Conservation (phyloP, 2,888 invertebrate genomes). For the Suillia variegata region DNA sequence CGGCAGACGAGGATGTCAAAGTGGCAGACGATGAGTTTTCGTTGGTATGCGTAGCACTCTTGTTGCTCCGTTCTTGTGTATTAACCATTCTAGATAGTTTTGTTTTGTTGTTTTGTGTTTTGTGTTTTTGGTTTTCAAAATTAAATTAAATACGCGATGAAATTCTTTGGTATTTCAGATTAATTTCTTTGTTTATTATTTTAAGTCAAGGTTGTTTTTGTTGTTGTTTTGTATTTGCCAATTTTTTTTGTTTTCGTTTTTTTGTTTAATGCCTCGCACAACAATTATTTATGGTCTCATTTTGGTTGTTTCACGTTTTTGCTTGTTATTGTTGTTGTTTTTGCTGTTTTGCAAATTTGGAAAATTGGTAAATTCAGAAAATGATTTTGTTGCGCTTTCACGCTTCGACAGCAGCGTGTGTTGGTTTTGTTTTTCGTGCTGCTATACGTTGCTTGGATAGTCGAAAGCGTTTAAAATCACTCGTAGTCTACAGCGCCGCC, state of each 20-base stretch:
- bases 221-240: not conserved
- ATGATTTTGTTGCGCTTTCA: not conserved
- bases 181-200: too few species aligned
- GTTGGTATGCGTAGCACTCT: slow-evolving; percentile 34
- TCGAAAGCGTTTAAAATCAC: too few species aligned
- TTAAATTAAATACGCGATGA: not conserved
- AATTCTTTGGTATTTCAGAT: not conserved
- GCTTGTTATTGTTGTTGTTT: too few species aligned
- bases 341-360: not conserved
- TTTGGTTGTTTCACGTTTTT: too few species aligned
- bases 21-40: slow-evolving; percentile 21
- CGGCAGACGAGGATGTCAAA: slow-evolving; percentile 18
- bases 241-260: not conserved
- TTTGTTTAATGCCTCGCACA: not conserved
- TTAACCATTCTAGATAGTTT: slow-evolving; percentile 34
- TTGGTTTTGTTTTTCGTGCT: too few species aligned
- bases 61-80: slow-evolving; percentile 31
- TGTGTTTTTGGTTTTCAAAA: not conserved
- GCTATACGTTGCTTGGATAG: too few species aligned
- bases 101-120: not conserved
- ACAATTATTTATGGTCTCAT: not conserved
- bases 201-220: slow-evolving; percentile 2
- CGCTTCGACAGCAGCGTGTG: not conserved
- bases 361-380: not conserved
- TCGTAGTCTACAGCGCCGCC: too few species aligned